A percentile compares a stretch with the other conserved stretches of the same genome.
phyloP scores from a whole-genome alignment of 1,140 invertebrate genomes.

The Diplogasteroides magnus region DNA sequence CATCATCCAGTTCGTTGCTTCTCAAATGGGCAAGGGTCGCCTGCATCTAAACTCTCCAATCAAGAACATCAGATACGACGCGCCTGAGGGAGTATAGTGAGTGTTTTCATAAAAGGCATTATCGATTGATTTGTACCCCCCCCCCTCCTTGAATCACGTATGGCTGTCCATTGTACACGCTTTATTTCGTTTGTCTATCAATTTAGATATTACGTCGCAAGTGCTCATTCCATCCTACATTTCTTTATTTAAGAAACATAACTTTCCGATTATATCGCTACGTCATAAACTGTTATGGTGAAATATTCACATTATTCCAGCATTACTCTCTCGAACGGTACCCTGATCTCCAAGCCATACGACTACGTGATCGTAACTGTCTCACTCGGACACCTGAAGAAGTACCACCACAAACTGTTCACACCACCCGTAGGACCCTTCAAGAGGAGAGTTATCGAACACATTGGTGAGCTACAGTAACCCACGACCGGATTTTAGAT shows the following conservation, averaged over 20 bases:
- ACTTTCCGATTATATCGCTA: no score
- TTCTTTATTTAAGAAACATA: no score
- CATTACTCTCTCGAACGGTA: not conserved
- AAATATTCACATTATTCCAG: not conserved
- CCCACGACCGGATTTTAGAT: no score
- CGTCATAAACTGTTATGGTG: no score
- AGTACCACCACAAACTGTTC: constrained; percentile 26
- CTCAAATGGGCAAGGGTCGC: not conserved
- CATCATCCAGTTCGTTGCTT: constrained; percentile 19
- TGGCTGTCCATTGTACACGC: no score
- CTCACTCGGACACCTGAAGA: constrained; percentile 31
- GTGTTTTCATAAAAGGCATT: not conserved
- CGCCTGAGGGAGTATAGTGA: not conserved
- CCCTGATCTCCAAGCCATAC: constrained; percentile 12
- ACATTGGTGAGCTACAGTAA: constrained; percentile 14
- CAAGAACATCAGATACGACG: constrained; percentile 13
- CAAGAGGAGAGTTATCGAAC: constrained; percentile 24
- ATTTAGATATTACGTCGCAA: no score
- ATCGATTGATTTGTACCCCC: not conserved
- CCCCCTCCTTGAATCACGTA: no score
- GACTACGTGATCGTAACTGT: constrained; percentile 34
- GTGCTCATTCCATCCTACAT: no score
- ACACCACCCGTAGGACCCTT: constrained; percentile 14
- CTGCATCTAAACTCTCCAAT: constrained; percentile 19
- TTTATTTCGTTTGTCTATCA: no score